These are phyloP conservation scores for Drosophila siamana DNA, from an alignment of 2,888 invertebrate genomes.

Conservation along the genomic window DNA sequence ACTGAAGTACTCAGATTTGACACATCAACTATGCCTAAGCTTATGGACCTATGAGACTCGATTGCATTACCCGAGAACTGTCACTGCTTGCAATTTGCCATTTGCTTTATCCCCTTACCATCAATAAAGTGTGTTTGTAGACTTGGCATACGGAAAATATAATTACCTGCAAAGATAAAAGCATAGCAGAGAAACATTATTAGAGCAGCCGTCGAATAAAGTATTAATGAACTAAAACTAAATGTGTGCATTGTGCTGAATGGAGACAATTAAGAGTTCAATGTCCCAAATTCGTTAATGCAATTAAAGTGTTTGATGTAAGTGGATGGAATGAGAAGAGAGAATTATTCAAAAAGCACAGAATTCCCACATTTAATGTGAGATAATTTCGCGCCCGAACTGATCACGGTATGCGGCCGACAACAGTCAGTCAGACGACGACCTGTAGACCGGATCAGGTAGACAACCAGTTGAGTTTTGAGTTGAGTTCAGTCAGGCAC, in stretches of 20 bases:
- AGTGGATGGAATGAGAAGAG: constrained; percentile 6
- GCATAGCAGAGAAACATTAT: not conserved
- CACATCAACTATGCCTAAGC: constrained; percentile 1
- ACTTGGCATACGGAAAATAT: constrained; percentile 13
- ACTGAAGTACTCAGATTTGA: constrained; percentile 9
- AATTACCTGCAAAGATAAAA: constrained; percentile 60
- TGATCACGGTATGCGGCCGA: too few species aligned
- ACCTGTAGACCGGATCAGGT: constrained; percentile 26
- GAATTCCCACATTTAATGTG: constrained; percentile 71
- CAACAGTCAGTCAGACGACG: constrained; percentile 36
- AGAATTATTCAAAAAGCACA: constrained; percentile 24
- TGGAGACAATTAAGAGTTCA: constrained; percentile 9
- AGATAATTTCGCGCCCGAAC: constrained; percentile 64
- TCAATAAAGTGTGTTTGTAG: constrained; percentile 8
- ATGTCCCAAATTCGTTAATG: constrained; percentile 9
- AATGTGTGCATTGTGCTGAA: not conserved
- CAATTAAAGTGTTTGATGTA: constrained; percentile 38
- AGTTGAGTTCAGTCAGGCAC: constrained; percentile 13
- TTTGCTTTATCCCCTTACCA: constrained; percentile 26
- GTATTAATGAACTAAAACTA: not conserved
- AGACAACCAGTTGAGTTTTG: constrained; percentile 38
- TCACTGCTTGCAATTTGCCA: not conserved
- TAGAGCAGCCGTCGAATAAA: not conserved
- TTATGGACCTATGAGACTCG: not conserved
- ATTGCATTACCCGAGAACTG: not conserved